phyloP scores from a whole-genome alignment of 2,888 invertebrate species.

The Chloroclystis v-ata region DNA sequence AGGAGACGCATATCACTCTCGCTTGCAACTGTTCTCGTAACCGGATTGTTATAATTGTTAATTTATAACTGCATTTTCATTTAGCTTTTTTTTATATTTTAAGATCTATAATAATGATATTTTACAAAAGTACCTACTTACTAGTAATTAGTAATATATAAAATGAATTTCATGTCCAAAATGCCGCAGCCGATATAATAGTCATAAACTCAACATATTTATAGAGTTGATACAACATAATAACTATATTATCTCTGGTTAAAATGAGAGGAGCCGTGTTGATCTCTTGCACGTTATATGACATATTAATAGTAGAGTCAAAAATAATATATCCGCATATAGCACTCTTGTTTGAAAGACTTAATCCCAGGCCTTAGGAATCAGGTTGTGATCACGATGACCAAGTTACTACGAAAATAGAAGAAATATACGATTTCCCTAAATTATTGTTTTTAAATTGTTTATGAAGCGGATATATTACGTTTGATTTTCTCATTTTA shows the following conservation, averaged over 20 bases:
- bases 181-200: constrained; percentile 29
- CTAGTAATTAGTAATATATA: neutral
- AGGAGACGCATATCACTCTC: constrained; percentile 20
- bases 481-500: constrained; percentile 53
- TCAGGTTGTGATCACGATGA: constrained; percentile 19
- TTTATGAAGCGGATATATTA: constrained; percentile 29
- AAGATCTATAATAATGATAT: no score
- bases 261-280: constrained; percentile 44
- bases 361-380: constrained; percentile 17
- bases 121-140: no score
- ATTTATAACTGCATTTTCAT: no score
- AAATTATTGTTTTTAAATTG: constrained; percentile 7
- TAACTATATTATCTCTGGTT: constrained; percentile 37
- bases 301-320: constrained; percentile 22
- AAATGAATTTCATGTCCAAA: constrained; percentile 29
- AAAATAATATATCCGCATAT: constrained; percentile 27
- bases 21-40: constrained; percentile 7
- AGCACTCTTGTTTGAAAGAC: constrained; percentile 9
- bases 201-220: constrained; percentile 28
- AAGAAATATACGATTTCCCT: constrained; percentile 8
- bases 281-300: constrained; percentile 38
- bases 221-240: constrained; percentile 29
- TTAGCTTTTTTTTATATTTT: no score
- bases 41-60: neutral
- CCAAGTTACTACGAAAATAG: constrained; percentile 18